Percentiles rank a stretch among this genome's conserved stretches.
These are phyloP conservation scores for Abrostola triplasia DNA, from an alignment of 2,888 invertebrate genomes.

Conservation along the genomic window DNA sequence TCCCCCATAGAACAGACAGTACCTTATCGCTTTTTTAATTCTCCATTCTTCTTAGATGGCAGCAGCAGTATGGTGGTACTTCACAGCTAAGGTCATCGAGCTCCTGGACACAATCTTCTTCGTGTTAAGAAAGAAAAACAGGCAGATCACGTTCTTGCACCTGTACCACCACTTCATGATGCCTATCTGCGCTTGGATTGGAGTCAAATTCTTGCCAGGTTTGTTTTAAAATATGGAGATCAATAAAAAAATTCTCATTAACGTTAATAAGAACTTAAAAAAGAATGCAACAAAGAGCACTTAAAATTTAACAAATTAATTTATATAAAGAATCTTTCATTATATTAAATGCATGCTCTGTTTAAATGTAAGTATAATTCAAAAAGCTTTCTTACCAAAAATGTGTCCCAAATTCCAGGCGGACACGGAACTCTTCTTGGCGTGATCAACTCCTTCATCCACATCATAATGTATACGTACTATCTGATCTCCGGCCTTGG, in stretches of 20 bases:
- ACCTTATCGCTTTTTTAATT: slow-evolving; percentile 1
- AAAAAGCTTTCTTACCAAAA: background rate
- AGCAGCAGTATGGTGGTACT: slow-evolving; percentile 93
- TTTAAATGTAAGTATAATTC: background rate
- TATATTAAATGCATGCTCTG: no score
- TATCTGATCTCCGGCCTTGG: slow-evolving; percentile 96
- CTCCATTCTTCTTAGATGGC: slow-evolving; percentile 84
- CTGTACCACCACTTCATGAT: slow-evolving; percentile 96
- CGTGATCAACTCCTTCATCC: slow-evolving; percentile 95
- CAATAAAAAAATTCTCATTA: background rate
- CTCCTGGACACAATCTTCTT: slow-evolving; percentile 95
- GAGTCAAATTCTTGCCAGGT: slow-evolving; percentile 93
- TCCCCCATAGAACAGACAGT: no score
- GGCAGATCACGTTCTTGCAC: slow-evolving; percentile 95
- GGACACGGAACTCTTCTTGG: slow-evolving; percentile 96
- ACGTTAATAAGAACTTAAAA: background rate
- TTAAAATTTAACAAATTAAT: no score
- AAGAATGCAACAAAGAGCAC: no score
- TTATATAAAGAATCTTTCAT: no score
- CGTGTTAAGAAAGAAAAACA: slow-evolving; percentile 95
- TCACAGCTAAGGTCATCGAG: slow-evolving; percentile 93
- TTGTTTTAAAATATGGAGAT: slow-evolving; percentile 25
- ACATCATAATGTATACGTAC: slow-evolving; percentile 97
- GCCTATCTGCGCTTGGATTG: slow-evolving; percentile 94
- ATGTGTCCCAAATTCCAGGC: slow-evolving; percentile 80